Percentiles rank a stretch among this genome's conserved stretches.
phyloP scores from a whole-genome alignment of 2,113 vertebrate species.

The Nerophis ophidion region DNA sequence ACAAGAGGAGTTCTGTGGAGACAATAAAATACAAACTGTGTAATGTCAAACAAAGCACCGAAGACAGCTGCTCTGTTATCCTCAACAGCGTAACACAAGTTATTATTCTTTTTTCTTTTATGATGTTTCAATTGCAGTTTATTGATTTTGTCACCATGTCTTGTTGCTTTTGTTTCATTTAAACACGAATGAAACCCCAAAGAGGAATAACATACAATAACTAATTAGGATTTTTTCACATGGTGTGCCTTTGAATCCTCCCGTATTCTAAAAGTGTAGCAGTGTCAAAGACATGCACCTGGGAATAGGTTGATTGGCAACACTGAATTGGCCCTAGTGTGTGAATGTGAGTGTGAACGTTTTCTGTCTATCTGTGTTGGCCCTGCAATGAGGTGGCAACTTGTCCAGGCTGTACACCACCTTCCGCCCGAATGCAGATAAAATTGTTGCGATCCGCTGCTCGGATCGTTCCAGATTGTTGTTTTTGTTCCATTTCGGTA shows the following conservation, averaged over 20 bases:
- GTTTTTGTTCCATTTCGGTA: too few relatives aligned
- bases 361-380: too few relatives aligned
- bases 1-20: neutral
- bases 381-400: too few relatives aligned
- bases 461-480: too few relatives aligned
- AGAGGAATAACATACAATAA: neutral
- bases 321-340: too few relatives aligned
- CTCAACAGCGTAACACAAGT: neutral
- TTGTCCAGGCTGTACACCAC: too few relatives aligned
- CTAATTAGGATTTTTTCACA: neutral
- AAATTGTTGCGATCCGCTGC: too few relatives aligned
- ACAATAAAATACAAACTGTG: constrained; percentile 13
- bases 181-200: neutral
- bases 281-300: too few relatives aligned
- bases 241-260: constrained; percentile 8
- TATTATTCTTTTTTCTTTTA: too few relatives aligned
- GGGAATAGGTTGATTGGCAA: too few relatives aligned
- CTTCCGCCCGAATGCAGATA: too few relatives aligned
- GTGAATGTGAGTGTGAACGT: too few relatives aligned
- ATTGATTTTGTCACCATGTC: neutral
- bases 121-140: neutral
- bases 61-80: constrained; percentile 3
- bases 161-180: neutral
- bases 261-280: constrained; percentile 27
- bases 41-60: constrained; percentile 10